Conservation (phyloP, 64 coral and sea anemone genomes). For the Catalaphyllia jardinei region DNA sequence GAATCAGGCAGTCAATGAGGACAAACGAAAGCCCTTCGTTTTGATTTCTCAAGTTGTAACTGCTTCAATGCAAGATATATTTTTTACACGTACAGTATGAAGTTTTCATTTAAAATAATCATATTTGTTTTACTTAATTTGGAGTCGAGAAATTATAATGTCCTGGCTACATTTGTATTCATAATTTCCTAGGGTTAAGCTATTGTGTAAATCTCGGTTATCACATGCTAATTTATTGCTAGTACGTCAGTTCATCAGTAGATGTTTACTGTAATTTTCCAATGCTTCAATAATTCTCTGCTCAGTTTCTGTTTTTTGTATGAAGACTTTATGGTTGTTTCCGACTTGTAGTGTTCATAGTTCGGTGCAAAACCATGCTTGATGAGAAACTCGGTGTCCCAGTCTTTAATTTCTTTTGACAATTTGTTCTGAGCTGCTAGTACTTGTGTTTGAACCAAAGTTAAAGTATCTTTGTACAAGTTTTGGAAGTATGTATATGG, state of each 20-base stretch:
- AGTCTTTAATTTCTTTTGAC: not conserved
- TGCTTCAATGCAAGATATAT: no score
- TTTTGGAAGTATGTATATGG: not conserved
- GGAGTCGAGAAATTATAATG: no score
- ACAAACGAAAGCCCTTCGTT: no score
- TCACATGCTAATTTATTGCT: not conserved
- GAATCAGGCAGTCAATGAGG: no score
- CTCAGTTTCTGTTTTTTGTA: not conserved
- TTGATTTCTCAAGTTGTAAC: no score
- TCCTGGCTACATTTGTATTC: no score
- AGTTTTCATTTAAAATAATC: no score
- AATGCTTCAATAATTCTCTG: not conserved
- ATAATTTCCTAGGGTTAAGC: no score
- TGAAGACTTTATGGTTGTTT: not conserved
- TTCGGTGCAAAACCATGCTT: conserved; percentile 4
- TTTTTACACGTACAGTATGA: no score
- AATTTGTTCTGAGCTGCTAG: not conserved
- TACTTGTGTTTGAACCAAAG: not conserved
- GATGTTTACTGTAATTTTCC: not conserved
- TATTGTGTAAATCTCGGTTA: not conserved
- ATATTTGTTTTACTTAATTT: no score
- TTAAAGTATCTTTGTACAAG: not conserved
- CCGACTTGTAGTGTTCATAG: not conserved
- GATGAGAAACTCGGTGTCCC: not conserved
- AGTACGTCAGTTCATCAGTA: not conserved